Percentiles rank a stretch among this genome's conserved stretches.
These are phyloP conservation scores for Athalia cordata DNA, from an alignment of 2,888 invertebrate genomes.

Conservation along the genomic window DNA sequence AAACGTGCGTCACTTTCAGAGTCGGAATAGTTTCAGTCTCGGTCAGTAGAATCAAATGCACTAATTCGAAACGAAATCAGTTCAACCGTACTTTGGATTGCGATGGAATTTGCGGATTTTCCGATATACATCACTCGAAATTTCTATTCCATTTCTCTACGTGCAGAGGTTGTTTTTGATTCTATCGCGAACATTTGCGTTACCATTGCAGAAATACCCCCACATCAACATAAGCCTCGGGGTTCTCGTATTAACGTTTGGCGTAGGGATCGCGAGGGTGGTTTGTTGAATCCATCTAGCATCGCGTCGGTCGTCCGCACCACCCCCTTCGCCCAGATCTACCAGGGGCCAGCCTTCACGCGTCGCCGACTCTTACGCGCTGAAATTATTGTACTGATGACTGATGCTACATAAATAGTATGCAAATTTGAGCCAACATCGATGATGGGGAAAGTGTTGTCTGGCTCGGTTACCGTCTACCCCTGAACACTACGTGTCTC, in stretches of 20 bases:
- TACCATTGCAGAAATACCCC: constrained; percentile 14
- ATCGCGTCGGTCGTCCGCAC: background rate
- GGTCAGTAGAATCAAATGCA: background rate
- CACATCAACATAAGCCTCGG: background rate
- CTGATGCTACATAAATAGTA: constrained; percentile 56
- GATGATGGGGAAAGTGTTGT: constrained; percentile 34
- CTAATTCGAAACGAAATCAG: background rate
- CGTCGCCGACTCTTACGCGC: constrained; percentile 55
- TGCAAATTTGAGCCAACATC: constrained; percentile 51
- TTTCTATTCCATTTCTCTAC: background rate
- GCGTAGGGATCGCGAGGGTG: constrained; percentile 30
- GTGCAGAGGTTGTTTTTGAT: constrained; percentile 20
- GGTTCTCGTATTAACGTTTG: constrained; percentile 36
- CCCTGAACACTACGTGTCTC: background rate
- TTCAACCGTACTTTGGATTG: background rate
- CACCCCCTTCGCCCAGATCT: constrained; percentile 53
- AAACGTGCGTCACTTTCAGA: background rate
- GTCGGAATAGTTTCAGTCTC: background rate
- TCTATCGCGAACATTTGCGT: constrained; percentile 29
- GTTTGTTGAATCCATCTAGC: constrained; percentile 41
- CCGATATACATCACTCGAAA: background rate
- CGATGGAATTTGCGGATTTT: background rate
- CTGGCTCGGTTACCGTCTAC: constrained; percentile 3
- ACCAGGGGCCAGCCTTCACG: constrained; percentile 54
- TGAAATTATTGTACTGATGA: constrained; percentile 57